Evolutionary conservation across 2,113 vertebrate genomes (phyloP).

Genomic region (Perognathus longimembris): DNA sequence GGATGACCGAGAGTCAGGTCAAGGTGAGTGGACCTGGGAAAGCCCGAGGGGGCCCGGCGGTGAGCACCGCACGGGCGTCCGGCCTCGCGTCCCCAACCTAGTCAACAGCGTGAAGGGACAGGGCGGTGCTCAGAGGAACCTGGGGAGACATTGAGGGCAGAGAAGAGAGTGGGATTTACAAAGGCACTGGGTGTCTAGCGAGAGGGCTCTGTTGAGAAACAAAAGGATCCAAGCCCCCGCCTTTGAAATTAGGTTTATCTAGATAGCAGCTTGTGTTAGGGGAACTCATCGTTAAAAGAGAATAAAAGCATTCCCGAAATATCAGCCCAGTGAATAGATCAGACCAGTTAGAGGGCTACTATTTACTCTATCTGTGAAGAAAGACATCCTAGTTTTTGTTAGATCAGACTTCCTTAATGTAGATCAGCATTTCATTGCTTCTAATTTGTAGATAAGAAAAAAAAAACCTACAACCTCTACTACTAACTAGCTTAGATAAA

Average conservation of each 20-base stretch:
- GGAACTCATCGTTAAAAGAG: conserved; percentile 16
- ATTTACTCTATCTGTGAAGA: conserved; percentile 39
- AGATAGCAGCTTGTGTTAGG: conserved; percentile 48
- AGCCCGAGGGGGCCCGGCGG: background rate
- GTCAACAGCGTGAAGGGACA: background rate
- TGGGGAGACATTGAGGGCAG: background rate
- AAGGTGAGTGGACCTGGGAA: conserved; percentile 89
- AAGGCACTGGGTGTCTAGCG: background rate
- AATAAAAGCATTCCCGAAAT: conserved; percentile 65
- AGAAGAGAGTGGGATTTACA: background rate
- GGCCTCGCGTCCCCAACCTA: background rate
- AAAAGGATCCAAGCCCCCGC: conserved; percentile 63
- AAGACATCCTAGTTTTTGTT: conserved; percentile 50
- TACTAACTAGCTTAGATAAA: background rate
- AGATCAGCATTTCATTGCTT: background rate
- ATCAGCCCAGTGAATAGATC: background rate
- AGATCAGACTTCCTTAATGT: conserved; percentile 15
- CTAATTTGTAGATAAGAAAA: conserved; percentile 29
- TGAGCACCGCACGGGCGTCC: background rate
- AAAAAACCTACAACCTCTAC: background rate
- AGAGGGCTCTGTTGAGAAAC: conserved; percentile 53
- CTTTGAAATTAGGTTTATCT: conserved; percentile 77
- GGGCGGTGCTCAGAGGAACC: background rate
- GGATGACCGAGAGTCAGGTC: conserved; percentile 99
- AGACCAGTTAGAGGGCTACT: conserved; percentile 48